Conservation (phyloP, 2,113 vertebrate species). For the Meleagris gallopavo region DNA sequence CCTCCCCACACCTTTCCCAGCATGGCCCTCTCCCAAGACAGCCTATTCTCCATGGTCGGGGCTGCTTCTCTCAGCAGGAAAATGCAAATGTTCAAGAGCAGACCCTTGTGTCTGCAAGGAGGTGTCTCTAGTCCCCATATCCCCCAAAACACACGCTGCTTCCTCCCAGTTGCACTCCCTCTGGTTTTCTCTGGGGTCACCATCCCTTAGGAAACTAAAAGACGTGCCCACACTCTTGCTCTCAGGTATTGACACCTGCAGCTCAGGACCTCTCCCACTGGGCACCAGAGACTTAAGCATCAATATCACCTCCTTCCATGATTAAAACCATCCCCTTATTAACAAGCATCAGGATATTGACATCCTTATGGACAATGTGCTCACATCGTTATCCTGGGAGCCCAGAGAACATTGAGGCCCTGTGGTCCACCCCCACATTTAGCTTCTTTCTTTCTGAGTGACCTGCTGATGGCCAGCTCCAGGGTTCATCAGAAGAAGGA, state of each 20-base stretch:
- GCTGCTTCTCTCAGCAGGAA: background rate
- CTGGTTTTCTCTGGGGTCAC: background rate
- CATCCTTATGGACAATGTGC: background rate
- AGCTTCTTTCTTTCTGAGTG: background rate
- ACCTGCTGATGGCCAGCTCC: background rate
- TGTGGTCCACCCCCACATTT: rapidly evolving
- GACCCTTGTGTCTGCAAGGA: background rate
- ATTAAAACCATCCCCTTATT: background rate
- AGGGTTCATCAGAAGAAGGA: background rate
- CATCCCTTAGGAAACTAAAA: background rate
- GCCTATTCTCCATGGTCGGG: background rate
- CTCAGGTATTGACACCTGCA: background rate
- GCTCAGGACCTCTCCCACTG: background rate
- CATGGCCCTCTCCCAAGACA: background rate
- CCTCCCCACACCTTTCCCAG: background rate
- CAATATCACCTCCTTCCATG: background rate
- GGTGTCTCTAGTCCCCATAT: background rate
- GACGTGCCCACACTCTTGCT: background rate
- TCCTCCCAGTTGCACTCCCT: background rate
- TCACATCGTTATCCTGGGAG: background rate
- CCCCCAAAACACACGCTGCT: background rate
- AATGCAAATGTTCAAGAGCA: background rate
- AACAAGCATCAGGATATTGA: background rate
- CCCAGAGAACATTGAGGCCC: background rate
- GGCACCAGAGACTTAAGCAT: background rate